Base-by-base conservation (phyloP, 2,113 vertebrate genomes). In the Sapajus apella region DNA sequence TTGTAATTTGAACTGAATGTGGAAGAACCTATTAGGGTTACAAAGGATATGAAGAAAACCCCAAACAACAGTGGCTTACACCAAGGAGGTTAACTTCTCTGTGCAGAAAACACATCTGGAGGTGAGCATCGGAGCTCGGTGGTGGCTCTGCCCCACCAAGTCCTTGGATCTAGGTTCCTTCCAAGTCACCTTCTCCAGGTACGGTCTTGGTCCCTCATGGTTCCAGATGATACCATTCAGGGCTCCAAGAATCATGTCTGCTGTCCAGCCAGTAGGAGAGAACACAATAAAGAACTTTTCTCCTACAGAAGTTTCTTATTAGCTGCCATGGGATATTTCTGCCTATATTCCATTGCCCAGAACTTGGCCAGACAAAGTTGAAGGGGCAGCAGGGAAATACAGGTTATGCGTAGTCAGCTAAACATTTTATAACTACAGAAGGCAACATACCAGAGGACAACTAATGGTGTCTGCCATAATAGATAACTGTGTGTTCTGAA, bases 1-100 rank as follows among this genome's bases (percentile, higher is more conserved):
- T 96, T 0, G 0, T 96, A 82, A 93, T 91, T 96, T 95, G 82
- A 97, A 96, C 76, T 68, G 95, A 95, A 97, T 95, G 92, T 97
- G 92, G 27, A 37, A 13, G 21, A 66, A 61, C 75, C 2, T n/a
- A 2, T 52, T 45, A 27, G 27, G 32, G 13, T 88, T 75, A 70
- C n/a, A 3, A 52, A 35, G n/a, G 10, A 3, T 76, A 10, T 72
- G 56, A 86, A 82, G 56, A 64, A 86, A 87, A 45, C 45, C 40
- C 43, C 50, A n/a, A 55, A 72, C 58, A 64, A 64, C n/a, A 56
- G 17, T 77, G 56, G 85, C 64, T 55, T 90, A 58, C 45, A 32
- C 6, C 35, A 85, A 35, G 43, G 35, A 27, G 73, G 45, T 58
- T 68, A 32, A 82, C 35, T 77, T 82, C 21, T 77, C 3, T 64